Percentiles rank a stretch among this genome's conserved stretches.
These are phyloP conservation scores for Reticulitermes speratus DNA, from an alignment of 1,140 invertebrate species.

Conservation along the genomic window DNA sequence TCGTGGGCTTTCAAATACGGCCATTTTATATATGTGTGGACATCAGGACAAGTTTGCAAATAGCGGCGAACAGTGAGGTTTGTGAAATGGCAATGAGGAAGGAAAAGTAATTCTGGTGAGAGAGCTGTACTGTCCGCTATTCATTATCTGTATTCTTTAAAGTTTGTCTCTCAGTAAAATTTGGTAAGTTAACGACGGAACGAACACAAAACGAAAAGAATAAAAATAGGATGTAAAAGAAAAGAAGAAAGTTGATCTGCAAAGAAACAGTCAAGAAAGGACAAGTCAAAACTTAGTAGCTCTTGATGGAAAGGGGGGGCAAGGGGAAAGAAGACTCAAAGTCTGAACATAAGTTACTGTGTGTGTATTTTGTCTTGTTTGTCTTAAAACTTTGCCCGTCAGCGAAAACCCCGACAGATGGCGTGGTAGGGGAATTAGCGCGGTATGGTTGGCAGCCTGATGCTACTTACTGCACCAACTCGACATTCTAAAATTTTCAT, in stretches of 20 bases:
- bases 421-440: no score
- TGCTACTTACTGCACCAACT: not conserved
- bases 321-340: not conserved
- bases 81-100: not conserved
- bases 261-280: not conserved
- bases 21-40: not conserved
- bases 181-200: not conserved
- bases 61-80: not conserved
- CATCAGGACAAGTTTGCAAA: not conserved
- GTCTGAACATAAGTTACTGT: not conserved
- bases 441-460: no score
- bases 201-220: not conserved
- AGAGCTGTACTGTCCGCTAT: not conserved
- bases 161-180: not conserved
- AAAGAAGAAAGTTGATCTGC: not conserved
- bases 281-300: not conserved
- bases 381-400: conserved; percentile 4
- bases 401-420: not conserved
- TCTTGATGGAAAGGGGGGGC: not conserved
- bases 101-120: not conserved
- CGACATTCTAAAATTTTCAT: not conserved
- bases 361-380: not conserved
- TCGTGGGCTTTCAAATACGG: not conserved
- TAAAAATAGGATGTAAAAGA: not conserved
- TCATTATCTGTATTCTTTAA: not conserved